These are phyloP conservation scores for Hyles lineata DNA, from an alignment of 2,888 invertebrate species.

Conservation along the genomic window DNA sequence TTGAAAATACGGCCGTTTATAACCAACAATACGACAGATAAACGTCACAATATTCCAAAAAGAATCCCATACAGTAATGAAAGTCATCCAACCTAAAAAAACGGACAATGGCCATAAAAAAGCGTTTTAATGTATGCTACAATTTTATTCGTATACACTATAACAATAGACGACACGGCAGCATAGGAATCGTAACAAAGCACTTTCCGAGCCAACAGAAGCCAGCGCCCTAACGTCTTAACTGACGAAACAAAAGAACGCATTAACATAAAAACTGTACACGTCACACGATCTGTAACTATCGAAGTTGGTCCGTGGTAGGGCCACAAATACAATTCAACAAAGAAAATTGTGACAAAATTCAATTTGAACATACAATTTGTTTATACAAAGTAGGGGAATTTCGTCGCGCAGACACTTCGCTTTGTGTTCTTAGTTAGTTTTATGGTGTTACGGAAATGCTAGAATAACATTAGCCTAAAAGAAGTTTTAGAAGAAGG, in stretches of 20 bases:
- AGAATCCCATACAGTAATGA: background rate
- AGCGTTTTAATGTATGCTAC: slow-evolving; percentile 18
- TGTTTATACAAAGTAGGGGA: slow-evolving; percentile 28
- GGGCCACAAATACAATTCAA: slow-evolving; percentile 27
- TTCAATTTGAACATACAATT: slow-evolving; percentile 34
- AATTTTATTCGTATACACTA: slow-evolving; percentile 3
- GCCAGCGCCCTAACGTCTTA: background rate
- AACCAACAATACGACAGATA: slow-evolving; percentile 2
- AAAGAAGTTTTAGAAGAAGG: background rate
- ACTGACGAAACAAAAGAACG: background rate
- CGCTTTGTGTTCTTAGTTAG: slow-evolving; percentile 30
- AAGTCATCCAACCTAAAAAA: slow-evolving; percentile 1
- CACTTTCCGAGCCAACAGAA: background rate
- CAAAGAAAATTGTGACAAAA: slow-evolving; percentile 38
- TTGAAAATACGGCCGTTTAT: slow-evolving; percentile 1
- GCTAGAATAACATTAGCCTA: slow-evolving; percentile 1
- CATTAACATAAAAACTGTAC: background rate
- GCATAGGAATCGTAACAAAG: slow-evolving; percentile 5
- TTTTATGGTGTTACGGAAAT: slow-evolving; percentile 25
- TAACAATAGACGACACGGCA: slow-evolving; percentile 9
- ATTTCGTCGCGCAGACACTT: slow-evolving; percentile 9
- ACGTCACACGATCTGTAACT: background rate
- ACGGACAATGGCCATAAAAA: slow-evolving; percentile 5
- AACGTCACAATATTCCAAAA: background rate
- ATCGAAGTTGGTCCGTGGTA: slow-evolving; percentile 13